Conservation (phyloP, 2,113 vertebrate genomes). For the Oenanthe oenanthe region DNA sequence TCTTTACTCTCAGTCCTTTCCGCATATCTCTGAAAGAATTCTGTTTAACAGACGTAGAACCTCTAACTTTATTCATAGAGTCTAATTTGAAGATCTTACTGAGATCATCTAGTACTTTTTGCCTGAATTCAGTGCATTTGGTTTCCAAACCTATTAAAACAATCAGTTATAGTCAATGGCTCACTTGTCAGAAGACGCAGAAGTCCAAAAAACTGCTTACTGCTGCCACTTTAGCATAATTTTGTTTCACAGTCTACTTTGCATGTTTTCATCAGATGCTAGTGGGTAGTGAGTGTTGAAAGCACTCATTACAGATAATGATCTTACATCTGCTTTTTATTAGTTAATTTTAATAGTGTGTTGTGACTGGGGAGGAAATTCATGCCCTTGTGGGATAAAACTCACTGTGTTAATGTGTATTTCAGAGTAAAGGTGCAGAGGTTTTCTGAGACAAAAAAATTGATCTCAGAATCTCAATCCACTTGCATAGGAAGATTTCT, state of each 20-base stretch:
- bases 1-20: neutral
- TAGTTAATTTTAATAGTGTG: conserved; percentile 19
- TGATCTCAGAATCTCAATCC: neutral
- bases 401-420: neutral
- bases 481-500: neutral
- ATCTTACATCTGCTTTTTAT: conserved; percentile 9
- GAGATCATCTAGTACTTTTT: neutral
- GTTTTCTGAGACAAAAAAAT: neutral
- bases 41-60: neutral
- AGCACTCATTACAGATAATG: neutral
- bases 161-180: neutral
- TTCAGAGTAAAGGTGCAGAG: neutral
- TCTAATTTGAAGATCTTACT: neutral
- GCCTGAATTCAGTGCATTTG: neutral
- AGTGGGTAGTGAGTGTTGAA: neutral
- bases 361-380: neutral
- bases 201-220: neutral
- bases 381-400: neutral
- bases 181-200: neutral
- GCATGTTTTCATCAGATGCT: neutral
- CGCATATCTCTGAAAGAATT: neutral
- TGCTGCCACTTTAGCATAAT: neutral
- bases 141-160: neutral
- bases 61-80: neutral
- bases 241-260: neutral